Evolutionary conservation across 92 coral and sea anemone species (phyloP), one percentile per base, ranked within the genome.

Genomic region (Galaxea fascicularis): DNA sequence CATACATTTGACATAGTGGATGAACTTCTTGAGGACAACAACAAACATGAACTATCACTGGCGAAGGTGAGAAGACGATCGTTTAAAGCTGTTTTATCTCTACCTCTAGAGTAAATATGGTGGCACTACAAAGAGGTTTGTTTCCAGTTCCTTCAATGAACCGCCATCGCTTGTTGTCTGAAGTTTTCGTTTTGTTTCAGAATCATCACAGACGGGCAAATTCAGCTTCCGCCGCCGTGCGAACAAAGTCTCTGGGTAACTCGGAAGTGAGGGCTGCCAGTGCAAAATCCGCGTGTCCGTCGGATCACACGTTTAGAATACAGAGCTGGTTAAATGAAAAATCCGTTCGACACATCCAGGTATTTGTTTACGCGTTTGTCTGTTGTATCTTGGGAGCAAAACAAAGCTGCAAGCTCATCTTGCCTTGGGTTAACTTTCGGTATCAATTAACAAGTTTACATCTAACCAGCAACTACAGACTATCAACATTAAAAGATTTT

Each of bases 271-370:
- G 86, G 15, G 70, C 86, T 39, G 57, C 57, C 13, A 70, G 78
- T 20, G 77, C 78, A 0, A 82, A 82, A 47, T 69, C 78, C 13
- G 70, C 59, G 26, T 82, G 86, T n/a, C 86, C 86, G 16, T 82
- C 92, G 0, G 98, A 94, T 56, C 95, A 93, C 63, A 86, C 95
- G 29, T 91, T 91, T 69, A 91, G 91, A 52, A 92, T 94, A 73
- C 98, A 96, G 69, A 94, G 87, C 67, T 96, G 98, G 98, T 71
- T 96, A 67, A 94, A 88, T 57, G 96, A 96, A 76, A 95, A 96
- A 68, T 92, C 98, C 26, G 92, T 96, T 31, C 89, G 94, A 54
- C 92, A 92, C 54, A 92, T 96, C 35, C 98, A 96, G 94, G 98
- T 96, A 90, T 10, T 30, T 18, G 25, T 31, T 7, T 8, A 60